Evolutionary conservation across 2,888 invertebrate species (phyloP).

Genomic region (Drosophila paracracens): DNA sequence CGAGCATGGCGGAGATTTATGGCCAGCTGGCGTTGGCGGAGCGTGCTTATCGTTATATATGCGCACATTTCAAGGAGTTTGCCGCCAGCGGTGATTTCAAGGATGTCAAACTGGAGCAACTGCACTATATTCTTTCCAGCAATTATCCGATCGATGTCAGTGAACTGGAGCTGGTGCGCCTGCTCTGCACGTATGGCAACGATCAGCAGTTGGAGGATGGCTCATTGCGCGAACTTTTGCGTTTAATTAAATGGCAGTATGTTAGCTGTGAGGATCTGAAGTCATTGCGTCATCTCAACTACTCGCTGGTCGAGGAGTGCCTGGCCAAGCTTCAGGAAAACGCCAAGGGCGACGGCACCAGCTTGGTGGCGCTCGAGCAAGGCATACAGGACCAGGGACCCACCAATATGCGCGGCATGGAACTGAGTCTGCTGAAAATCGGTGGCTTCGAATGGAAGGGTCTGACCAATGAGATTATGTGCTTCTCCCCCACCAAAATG

Average conservation of each 20-base stretch:
- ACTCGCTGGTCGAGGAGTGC: conserved; percentile 56
- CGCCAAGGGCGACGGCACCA: conserved; percentile 1
- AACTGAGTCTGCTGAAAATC: conserved; percentile 88
- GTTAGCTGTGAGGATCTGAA: conserved; percentile 47
- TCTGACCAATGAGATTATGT: conserved; percentile 89
- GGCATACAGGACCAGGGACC: conserved; percentile 46
- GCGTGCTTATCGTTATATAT: conserved; percentile 88
- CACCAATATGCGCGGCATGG: conserved; percentile 88
- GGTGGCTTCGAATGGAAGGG: conserved; percentile 90
- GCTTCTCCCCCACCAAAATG: conserved; percentile 87
- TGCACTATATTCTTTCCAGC: conserved; percentile 87
- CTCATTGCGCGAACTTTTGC: conserved; percentile 44
- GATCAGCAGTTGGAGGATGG: conserved; percentile 58
- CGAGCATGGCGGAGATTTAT: conserved; percentile 89
- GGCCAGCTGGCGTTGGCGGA: conserved; percentile 87
- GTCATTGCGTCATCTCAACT: conserved; percentile 40
- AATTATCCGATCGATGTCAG: conserved; percentile 88
- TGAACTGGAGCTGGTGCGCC: conserved; percentile 61
- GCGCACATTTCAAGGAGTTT: conserved; percentile 88
- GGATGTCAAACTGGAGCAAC: conserved; percentile 87
- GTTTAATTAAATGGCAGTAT: conserved; percentile 60
- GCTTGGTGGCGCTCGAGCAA: conserved; percentile 15
- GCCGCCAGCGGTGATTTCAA: conserved; percentile 87
- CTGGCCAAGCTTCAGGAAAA: conserved; percentile 29
- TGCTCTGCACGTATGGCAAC: conserved; percentile 53